Conservation (phyloP, 2,797 vertebrate species). For the Sardinella longiceps region DNA sequence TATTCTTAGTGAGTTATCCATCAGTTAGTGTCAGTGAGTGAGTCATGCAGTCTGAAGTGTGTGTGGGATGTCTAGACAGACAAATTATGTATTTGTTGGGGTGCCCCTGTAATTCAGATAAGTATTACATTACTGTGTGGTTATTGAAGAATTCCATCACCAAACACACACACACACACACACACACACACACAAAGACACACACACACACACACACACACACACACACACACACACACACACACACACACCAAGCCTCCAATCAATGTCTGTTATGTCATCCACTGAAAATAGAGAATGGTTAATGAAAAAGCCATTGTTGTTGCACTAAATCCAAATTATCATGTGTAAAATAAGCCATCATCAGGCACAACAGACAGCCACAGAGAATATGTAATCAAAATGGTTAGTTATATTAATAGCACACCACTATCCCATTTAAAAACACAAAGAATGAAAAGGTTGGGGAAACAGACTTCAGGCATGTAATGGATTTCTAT, state of each 20-base stretch:
- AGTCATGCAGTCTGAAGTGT: neutral
- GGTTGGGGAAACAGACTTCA: no score
- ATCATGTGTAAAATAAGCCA: neutral
- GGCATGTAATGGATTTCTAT: no score
- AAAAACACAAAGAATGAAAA: neutral
- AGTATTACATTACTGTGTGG: neutral
- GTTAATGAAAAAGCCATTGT: neutral
- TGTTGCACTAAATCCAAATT: neutral
- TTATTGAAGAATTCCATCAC: neutral
- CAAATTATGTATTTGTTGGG: neutral
- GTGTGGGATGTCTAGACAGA: neutral
- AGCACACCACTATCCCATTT: neutral
- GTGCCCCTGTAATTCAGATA: neutral
- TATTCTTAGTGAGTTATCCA: neutral
- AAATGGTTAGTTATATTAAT: neutral
- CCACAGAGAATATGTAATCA: neutral
- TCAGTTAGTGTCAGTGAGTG: neutral
- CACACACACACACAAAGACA: neutral
- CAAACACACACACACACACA: no score
- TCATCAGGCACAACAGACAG: neutral
- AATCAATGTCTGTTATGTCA: constrained; percentile 5
- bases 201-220: neutral
- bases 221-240: neutral
- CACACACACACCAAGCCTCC: neutral
- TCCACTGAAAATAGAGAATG: neutral